Conservation (phyloP, 2,113 vertebrate species). For the Manacus vitellinus region DNA sequence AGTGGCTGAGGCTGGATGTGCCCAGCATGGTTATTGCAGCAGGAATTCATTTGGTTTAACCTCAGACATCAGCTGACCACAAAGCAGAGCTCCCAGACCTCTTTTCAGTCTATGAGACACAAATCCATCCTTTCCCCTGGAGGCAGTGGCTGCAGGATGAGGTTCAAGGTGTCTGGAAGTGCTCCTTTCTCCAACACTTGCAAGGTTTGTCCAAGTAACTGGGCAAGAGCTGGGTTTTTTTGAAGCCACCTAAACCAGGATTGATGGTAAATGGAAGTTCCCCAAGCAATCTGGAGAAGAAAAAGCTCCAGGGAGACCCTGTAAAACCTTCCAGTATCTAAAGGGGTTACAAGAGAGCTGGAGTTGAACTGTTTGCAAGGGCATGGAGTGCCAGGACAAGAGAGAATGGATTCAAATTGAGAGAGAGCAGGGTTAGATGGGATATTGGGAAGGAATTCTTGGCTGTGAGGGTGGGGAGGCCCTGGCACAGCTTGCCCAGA, state of each 20-base stretch:
- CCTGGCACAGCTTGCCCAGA: not conserved
- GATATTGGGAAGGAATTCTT: not conserved
- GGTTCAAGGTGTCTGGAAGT: not conserved
- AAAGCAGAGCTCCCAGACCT: not conserved
- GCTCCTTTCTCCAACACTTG: not conserved
- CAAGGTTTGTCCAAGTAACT: not conserved
- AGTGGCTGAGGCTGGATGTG: fast-evolving
- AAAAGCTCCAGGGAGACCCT: not conserved
- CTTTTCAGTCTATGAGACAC: not conserved
- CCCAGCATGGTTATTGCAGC: not conserved
- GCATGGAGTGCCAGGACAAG: not conserved
- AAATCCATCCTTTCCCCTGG: not conserved
- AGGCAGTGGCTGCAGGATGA: not conserved
- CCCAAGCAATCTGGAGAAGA: not conserved
- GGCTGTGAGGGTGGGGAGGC: fast-evolving
- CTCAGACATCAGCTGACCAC: not conserved
- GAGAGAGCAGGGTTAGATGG: not conserved
- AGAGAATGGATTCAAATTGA: not conserved
- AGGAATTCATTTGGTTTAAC: not conserved
- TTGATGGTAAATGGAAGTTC: not conserved
- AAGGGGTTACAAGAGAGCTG: not conserved
- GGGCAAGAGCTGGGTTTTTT: not conserved
- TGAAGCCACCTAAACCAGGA: not conserved
- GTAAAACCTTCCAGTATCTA: not conserved
- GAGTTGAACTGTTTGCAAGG: not conserved